Evolutionary conservation across 2,888 invertebrate genomes (phyloP), one percentile per base, ranked within the genome.

Genomic region (Limenitis arthemis): DNA sequence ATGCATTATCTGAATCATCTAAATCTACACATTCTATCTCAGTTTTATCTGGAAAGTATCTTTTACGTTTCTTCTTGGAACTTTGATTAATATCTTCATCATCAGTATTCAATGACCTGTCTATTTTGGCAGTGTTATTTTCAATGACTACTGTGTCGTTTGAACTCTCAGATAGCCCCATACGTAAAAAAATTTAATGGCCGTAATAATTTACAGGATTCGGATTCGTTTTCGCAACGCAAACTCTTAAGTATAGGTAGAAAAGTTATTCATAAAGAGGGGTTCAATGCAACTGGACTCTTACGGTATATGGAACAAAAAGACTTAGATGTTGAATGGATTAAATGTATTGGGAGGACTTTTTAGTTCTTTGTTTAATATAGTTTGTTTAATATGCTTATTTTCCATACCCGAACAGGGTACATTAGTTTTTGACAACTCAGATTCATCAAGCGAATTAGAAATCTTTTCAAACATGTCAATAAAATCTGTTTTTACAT

Each of bases 171-270:
- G 83, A 81, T 41, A 61, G 32, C 36, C 74, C 47, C 38, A 74
- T 63, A 8, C 50, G 60, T 61, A 4, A 72, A 67, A 51, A 74
- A 66, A 61, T 55, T 57, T 33, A 63, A 67, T 28, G 60, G 39
- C 47, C 58, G 55, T 39, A 61, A 29, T 42, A 51, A 42, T 36
- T 30, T 43, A 11, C 60, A 62, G 55, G 50, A 51, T 11, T 42
- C 49, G 50, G 68, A 75, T 56, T 65, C 66, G 47, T 69, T 71
- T 51, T 58, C 84, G 7, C 75, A 75, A 66, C 79, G 74, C 53
- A 84, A 83, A 69, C 58, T 85, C 40, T 67, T 80, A 61, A 83
- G 79, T 61, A 72, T 85, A 47, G 85, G 85, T 44, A 67, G 74
- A 54, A 84, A 84, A 69, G 64, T 75, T 30, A 70, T 85, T 47